Conservation (phyloP, 2,113 vertebrate species). For the Verasper variegatus region DNA sequence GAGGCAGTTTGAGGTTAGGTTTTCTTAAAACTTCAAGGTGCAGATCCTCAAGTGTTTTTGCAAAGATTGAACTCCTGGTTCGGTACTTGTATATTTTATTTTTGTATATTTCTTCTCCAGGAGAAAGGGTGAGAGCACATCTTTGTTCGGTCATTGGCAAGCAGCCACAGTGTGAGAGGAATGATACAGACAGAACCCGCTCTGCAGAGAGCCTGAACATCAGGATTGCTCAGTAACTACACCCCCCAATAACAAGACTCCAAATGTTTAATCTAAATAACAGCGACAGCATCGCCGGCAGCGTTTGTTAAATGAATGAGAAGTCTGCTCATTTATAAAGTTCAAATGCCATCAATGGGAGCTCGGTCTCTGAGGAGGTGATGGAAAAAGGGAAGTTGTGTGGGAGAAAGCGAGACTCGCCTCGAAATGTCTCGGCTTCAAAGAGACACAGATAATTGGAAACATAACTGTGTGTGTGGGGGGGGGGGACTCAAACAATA, state of each 20-base stretch:
- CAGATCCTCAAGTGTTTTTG: background rate
- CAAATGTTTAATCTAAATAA: background rate
- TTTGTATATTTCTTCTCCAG: background rate
- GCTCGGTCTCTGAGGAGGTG: constrained; percentile 29
- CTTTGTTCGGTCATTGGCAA: constrained; percentile 19
- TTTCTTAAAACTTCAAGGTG: background rate
- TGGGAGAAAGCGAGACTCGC: constrained; percentile 16
- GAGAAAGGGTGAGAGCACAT: constrained; percentile 11
- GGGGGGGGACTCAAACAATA: background rate
- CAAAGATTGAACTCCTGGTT: constrained; percentile 1
- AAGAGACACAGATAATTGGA: constrained; percentile 61
- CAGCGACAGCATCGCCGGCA: background rate
- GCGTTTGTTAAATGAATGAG: background rate
- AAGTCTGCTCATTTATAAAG: constrained; percentile 17
- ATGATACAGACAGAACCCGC: background rate
- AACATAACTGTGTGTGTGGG: constrained; percentile 31
- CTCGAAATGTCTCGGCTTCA: constrained; percentile 45
- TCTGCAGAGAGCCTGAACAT: constrained; percentile 4
- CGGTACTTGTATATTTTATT: no score
- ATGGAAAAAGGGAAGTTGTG: constrained; percentile 29
- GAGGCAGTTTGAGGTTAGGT: no score
- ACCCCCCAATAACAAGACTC: background rate
- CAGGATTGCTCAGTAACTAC: constrained; percentile 4
- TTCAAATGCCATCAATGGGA: constrained; percentile 10
- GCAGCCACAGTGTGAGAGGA: constrained; percentile 5